Percentiles rank a stretch among this genome's conserved stretches.
These are phyloP conservation scores for Gonocerus acuteangulatus DNA, from an alignment of 2,888 invertebrate species.

Conservation along the genomic window DNA sequence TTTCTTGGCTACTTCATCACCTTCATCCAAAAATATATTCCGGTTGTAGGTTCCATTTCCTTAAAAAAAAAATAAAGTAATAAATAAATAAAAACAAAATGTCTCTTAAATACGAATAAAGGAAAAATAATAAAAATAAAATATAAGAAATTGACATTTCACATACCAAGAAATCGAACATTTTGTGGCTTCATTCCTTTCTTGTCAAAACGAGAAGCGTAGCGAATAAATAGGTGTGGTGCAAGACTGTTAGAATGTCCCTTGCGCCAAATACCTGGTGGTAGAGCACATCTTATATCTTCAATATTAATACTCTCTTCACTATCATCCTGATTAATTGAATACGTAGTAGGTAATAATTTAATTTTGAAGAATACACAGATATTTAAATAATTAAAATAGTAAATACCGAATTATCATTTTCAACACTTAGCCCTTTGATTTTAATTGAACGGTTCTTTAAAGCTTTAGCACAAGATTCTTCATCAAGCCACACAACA, in stretches of 20 bases:
- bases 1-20: slow-evolving; percentile 38
- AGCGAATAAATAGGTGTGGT: slow-evolving; percentile 63
- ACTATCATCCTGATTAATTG: slow-evolving; percentile 24
- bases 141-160: too few relatives aligned
- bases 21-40: slow-evolving; percentile 37
- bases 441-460: slow-evolving; percentile 50
- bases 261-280: slow-evolving; percentile 68
- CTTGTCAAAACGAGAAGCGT: slow-evolving; percentile 66
- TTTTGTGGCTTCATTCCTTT: slow-evolving; percentile 52
- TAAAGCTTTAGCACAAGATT: slow-evolving; percentile 54
- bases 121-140: neutral
- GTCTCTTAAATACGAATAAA: too few relatives aligned
- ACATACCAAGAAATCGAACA: neutral
- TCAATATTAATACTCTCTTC: slow-evolving; percentile 44
- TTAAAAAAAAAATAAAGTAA: neutral
- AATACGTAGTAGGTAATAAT: neutral
- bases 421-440: slow-evolving; percentile 40
- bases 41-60: slow-evolving; percentile 1
- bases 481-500: slow-evolving; percentile 55
- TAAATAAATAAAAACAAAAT: too few relatives aligned
- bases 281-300: slow-evolving; percentile 51
- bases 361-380: neutral
- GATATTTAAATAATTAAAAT: neutral
- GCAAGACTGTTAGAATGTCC: slow-evolving; percentile 56
- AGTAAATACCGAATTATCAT: neutral